Conservation (phyloP, 2,888 invertebrate species). For the Cantharis nigra region DNA sequence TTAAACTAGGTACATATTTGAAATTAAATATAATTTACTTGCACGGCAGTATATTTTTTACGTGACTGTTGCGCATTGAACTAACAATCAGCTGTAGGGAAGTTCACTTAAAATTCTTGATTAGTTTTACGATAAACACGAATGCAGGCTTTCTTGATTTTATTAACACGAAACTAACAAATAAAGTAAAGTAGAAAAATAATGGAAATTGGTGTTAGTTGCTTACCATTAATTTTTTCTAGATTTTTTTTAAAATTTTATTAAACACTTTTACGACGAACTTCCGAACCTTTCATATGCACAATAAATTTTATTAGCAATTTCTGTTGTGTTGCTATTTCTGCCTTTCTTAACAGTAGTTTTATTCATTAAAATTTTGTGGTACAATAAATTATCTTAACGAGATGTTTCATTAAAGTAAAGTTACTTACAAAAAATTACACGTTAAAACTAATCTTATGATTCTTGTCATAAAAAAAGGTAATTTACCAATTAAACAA, state of each 20-base stretch:
- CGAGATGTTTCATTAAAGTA: neutral
- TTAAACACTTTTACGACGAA: neutral
- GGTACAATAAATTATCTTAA: neutral
- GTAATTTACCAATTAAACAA: neutral
- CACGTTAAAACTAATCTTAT: too few species aligned
- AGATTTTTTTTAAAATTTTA: neutral
- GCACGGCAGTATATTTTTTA: neutral
- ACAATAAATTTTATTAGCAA: neutral
- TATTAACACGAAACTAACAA: slow-evolving; percentile 35
- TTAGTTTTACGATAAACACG: slow-evolving; percentile 40
- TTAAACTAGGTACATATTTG: neutral
- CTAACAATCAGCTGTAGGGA: slow-evolving; percentile 38
- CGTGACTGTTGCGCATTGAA: slow-evolving; percentile 10
- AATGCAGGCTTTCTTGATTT: slow-evolving; percentile 36
- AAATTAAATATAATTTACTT: slow-evolving; percentile 1
- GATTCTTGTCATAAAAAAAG: neutral
- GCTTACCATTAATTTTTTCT: neutral
- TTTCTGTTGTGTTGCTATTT: neutral
- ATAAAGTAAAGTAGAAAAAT: slow-evolving; percentile 22
- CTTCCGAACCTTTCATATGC: neutral
- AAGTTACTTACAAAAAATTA: neutral
- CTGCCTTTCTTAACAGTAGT: too few species aligned
- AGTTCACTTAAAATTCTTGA: slow-evolving; percentile 40
- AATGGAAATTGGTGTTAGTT: neutral
- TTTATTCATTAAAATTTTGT: neutral